These are phyloP conservation scores for Prunella himalayana DNA, from an alignment of 2,113 vertebrate genomes.

Conservation along the genomic window DNA sequence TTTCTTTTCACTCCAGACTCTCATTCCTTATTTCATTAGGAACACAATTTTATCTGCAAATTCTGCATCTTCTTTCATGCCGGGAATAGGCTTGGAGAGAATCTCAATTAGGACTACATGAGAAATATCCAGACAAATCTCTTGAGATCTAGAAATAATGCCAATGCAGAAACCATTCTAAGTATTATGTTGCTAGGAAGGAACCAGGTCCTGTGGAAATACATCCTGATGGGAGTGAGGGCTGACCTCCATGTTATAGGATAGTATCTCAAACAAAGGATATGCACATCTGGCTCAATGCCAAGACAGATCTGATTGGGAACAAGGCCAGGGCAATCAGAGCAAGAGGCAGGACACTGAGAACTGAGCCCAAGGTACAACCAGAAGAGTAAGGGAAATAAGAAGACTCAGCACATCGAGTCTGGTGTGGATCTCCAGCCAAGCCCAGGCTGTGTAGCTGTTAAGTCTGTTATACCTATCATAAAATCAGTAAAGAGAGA, in stretches of 20 bases:
- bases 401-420: neutral
- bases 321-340: neutral
- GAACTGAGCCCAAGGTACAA: neutral
- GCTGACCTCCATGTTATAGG: neutral
- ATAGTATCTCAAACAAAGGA: neutral
- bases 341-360: neutral
- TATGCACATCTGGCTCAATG: neutral
- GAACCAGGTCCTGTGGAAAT: neutral
- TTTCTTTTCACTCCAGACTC: neutral
- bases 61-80: neutral
- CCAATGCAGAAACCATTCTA: neutral
- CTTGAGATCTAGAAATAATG: neutral
- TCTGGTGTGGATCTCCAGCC: neutral
- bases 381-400: neutral
- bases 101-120: neutral
- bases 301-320: neutral
- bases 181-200: neutral
- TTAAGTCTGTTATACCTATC: neutral
- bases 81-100: neutral
- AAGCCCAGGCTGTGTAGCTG: neutral
- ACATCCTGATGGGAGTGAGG: neutral
- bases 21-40: neutral
- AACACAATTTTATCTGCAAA: neutral
- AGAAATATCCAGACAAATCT: neutral
- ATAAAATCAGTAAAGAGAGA: neutral